Conservation (phyloP, 2,888 invertebrate species). For the Drosophila buzzatii region DNA sequence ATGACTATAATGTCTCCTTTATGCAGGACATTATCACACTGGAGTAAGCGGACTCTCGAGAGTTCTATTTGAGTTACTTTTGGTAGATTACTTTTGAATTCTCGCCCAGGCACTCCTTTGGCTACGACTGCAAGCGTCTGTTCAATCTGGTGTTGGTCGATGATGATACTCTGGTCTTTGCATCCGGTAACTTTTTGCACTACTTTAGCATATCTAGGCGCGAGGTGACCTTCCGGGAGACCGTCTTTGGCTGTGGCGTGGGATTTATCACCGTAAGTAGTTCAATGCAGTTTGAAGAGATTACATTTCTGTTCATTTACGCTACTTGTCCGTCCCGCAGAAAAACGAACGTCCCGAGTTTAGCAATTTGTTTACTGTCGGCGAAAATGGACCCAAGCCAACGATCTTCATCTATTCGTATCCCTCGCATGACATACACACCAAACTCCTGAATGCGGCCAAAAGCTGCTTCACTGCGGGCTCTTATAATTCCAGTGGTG, state of each 20-base stretch:
- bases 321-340: conserved; percentile 77
- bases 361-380: conserved; percentile 91
- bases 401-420: conserved; percentile 93
- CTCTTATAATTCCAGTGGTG: conserved; percentile 92
- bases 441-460: conserved; percentile 92
- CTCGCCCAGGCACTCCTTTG: conserved; percentile 91
- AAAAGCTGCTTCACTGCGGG: conserved; percentile 90
- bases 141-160: conserved; percentile 93
- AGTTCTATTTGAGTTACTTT: not conserved
- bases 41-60: conserved; percentile 57
- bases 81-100: not conserved
- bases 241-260: conserved; percentile 92
- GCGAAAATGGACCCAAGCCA: conserved; percentile 91
- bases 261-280: conserved; percentile 90
- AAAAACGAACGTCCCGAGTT: conserved; percentile 88
- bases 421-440: conserved; percentile 91
- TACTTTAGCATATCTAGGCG: conserved; percentile 90
- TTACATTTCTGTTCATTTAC: not conserved
- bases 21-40: conserved; percentile 69
- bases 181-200: conserved; percentile 92
- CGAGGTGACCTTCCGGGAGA: conserved; percentile 89
- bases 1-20: conserved; percentile 61
- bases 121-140: conserved; percentile 92
- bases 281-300: fast-evolving
- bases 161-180: conserved; percentile 90